A percentile compares a stretch with the other conserved stretches of the same genome.
These are phyloP conservation scores for Eustalomyia histrio DNA, from an alignment of 2,888 invertebrate species.

Conservation along the genomic window DNA sequence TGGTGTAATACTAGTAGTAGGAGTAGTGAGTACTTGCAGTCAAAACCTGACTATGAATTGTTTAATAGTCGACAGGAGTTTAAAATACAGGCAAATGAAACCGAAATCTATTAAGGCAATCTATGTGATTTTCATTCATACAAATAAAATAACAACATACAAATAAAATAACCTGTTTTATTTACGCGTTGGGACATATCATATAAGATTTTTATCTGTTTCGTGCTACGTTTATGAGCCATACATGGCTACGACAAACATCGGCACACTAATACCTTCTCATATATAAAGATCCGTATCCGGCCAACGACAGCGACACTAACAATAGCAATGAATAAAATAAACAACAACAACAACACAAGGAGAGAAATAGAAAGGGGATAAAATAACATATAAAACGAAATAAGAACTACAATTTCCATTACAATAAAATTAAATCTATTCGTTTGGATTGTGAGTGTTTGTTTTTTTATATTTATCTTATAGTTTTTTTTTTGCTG, in stretches of 20 bases:
- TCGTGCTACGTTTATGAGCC: conserved; percentile 25
- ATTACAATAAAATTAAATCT: conserved; percentile 7
- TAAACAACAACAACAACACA: background rate
- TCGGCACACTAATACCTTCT: background rate
- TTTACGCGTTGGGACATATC: conserved; percentile 29
- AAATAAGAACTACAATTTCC: conserved; percentile 1
- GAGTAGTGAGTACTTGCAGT: too few species aligned
- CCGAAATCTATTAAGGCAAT: conserved; percentile 8
- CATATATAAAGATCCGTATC: background rate
- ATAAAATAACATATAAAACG: background rate
- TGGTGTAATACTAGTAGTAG: too few species aligned
- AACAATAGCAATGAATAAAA: conserved; percentile 3
- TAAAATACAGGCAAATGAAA: background rate
- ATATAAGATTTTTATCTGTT: conserved; percentile 33
- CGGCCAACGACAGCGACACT: background rate
- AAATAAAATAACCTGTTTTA: conserved; percentile 9
- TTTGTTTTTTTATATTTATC: background rate
- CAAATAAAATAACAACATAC: background rate
- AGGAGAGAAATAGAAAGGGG: background rate
- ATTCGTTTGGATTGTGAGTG: background rate
- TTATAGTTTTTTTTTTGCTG: background rate
- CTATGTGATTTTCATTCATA: background rate
- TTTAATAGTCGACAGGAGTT: background rate
- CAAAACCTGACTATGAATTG: too few species aligned
- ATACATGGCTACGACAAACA: background rate